phyloP scores from a whole-genome alignment of 2,797 vertebrate species.

The Sarcoramphus papa region DNA sequence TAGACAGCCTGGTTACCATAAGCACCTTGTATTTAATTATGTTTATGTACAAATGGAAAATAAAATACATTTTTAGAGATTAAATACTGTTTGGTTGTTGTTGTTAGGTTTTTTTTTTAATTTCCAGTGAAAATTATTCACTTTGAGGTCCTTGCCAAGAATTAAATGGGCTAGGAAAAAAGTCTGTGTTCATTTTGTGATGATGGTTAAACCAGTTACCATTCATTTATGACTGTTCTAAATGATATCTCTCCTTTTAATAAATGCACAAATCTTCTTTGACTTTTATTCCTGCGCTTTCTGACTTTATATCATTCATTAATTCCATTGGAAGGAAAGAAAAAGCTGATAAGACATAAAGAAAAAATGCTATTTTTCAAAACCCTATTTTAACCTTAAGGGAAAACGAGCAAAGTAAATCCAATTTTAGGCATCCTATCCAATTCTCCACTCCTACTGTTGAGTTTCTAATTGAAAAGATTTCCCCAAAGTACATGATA shows the following conservation, averaged over 20 bases:
- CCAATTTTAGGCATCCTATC: conserved; percentile 11
- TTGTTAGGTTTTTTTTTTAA: background rate
- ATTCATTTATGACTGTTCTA: background rate
- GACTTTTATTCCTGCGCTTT: background rate
- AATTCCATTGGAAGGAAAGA: background rate
- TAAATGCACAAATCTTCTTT: background rate
- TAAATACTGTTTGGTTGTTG: background rate
- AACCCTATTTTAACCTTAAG: background rate
- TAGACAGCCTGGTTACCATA: background rate
- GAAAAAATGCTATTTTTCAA: background rate
- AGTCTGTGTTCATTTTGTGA: background rate
- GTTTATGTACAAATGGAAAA: background rate
- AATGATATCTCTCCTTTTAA: background rate
- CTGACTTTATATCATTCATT: background rate
- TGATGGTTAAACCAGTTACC: background rate
- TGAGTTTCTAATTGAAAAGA: conserved; percentile 46
- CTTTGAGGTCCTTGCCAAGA: background rate
- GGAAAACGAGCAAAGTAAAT: conserved; percentile 13
- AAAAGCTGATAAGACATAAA: background rate
- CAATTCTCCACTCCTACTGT: background rate
- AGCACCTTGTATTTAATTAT: background rate
- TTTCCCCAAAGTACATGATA: conserved; percentile 34
- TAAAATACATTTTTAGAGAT: background rate
- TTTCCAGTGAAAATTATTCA: background rate
- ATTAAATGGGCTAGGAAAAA: background rate